Evolutionary conservation across 2,113 vertebrate species (phyloP).

Genomic region (Hylia prasina): DNA sequence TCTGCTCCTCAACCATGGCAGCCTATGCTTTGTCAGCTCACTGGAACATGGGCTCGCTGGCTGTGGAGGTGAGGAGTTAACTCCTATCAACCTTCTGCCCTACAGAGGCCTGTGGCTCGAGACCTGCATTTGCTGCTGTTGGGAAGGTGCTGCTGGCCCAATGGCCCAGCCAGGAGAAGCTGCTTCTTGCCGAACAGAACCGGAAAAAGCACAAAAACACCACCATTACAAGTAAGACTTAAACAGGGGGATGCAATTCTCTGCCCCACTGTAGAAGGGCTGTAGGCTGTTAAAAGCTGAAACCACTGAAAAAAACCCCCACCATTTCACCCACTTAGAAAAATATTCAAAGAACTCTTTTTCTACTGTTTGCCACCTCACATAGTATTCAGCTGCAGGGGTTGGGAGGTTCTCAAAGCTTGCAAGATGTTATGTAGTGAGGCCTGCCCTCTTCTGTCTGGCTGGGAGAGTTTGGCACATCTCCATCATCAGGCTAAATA

Average conservation of each 20-base stretch:
- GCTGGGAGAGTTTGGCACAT: not conserved
- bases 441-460: not conserved
- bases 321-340: not conserved
- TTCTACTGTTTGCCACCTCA: not conserved
- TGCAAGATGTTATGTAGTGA: not conserved
- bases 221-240: conserved; percentile 76
- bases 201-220: conserved; percentile 60
- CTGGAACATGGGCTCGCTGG: not conserved
- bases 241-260: not conserved
- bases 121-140: not conserved
- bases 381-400: not conserved
- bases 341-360: not conserved
- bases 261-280: rapidly evolving
- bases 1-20: not conserved
- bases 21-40: rapidly evolving
- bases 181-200: conserved; percentile 61
- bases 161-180: conserved; percentile 70
- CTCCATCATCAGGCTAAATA: not conserved
- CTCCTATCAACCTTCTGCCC: not conserved
- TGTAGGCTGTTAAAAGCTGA: not conserved
- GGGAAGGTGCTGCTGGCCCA: conserved; percentile 42
- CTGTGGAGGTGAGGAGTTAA: not conserved
- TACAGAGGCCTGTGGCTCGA: conserved; percentile 39
- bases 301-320: not conserved
- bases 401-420: not conserved